Evolutionary conservation across 2,797 vertebrate species (phyloP), one percentile per base, ranked within the genome.

Genomic region (Typhlichthys subterraneus): DNA sequence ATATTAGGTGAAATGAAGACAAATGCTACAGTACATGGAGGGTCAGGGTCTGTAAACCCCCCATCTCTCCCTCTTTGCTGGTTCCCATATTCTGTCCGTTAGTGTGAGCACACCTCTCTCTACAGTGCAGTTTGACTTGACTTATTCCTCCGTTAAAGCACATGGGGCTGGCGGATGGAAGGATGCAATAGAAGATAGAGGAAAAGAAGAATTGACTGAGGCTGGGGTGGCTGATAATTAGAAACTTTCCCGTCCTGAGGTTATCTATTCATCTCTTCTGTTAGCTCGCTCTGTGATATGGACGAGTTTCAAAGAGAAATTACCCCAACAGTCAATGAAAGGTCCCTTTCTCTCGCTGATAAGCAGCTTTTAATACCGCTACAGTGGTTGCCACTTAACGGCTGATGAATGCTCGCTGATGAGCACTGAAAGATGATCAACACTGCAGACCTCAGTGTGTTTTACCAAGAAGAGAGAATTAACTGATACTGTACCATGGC

Each of bases 161-260:
- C 70, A 12, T 3, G 15, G 53, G 63, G 70, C 45, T 15, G 33
- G n/a, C 10, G 14, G 19, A 17, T 49, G 15, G 49, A 0, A 6
- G 57, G 58, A 42, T 9, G 9, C 1, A 42, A 42, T 12, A 47
- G 45, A 4, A 61, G 72, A 62, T 53, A 59, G 64, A 62, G 57
- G 50, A 56, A 63, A 65, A 56, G 64, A 63, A 38, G 46, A 47
- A 15, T 12, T 48, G 61, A 65, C 54, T 53, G 67, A 73, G 59
- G 73, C 61, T 70, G 76, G 81, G 75, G 71, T 81, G 75, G 70
- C 61, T 72, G 77, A 78, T 88, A 85, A 90, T 88, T 85, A 83
- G 80, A 85, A 85, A 70, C 57, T 67, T 72, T 67, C 58, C 57
- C 57, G 52, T 80, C 59, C 6, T 29, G 49, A 70, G 77, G 71